Base-by-base conservation (phyloP, 2,113 vertebrate species). In the Aepyceros melampus region DNA sequence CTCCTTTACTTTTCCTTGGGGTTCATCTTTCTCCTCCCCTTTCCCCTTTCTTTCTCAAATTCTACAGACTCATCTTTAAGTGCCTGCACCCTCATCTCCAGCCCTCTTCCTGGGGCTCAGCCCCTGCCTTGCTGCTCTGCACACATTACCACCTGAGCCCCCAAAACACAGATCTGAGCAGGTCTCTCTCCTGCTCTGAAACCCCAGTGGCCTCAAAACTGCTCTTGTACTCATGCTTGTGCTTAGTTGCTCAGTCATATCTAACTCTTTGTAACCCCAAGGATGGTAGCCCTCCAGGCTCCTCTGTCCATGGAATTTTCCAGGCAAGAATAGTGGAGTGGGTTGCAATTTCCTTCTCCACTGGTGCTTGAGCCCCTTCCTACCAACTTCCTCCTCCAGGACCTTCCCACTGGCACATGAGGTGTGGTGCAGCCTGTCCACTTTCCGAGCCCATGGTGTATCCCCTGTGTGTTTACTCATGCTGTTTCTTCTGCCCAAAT, bases 71-170 rank as follows among this genome's bases (percentile, higher is more conserved):
- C 31, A 17, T 49, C 29, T 47, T 2, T 14, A 82, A 47, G 5
- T 27, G 43, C 13, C n/a, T 23, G 33, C 2, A 40, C 6, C 53
- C 45, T 89, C 82, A 43, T 78, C 7, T 36, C 47, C 7, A 15
- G 12, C 11, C 62, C 55, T 89, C 1, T 1, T 88, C 58, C 51
- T 56, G 60, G 29, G 33, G 36, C 76, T 43, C 81, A 58, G 49
- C 12, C 8, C 43, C 47, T 86, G 67, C 43, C 19, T 49, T 33
- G 21, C 36, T 45, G 23, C 58, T 62, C 23, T 82, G 55, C 29
- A 23, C 31, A 13, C 4, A 0, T 60, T n/a, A 74, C 4, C 29
- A 7, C 19, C 9, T 10, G 31, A 23, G 13, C 1, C 47, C 31
- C 15, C 36, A 47, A 36, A 56, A 29, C 53, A 36, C 14, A 21